Evolutionary conservation across 2,888 invertebrate species (phyloP).

Genomic region (Clostera curtula): DNA sequence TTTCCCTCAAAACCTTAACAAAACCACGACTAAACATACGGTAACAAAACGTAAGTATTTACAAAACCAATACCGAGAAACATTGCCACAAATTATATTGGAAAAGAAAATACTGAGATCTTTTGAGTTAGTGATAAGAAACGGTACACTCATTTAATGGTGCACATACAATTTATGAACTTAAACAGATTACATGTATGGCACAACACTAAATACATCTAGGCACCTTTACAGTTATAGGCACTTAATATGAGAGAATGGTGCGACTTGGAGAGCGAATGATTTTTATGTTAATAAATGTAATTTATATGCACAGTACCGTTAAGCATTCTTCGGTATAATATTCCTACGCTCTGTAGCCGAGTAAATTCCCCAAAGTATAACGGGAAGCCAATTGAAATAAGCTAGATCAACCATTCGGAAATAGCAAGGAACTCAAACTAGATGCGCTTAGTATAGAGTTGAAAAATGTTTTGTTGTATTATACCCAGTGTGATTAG

Average conservation of each 20-base stretch:
- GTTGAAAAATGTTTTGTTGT: no score
- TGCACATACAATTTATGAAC: conserved; percentile 22
- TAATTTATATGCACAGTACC: no score
- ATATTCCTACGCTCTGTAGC: no score
- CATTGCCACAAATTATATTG: conserved; percentile 20
- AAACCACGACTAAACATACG: conserved; percentile 48
- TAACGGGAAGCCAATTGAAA: no score
- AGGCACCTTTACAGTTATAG: conserved; percentile 41
- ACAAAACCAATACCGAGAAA: conserved; percentile 31
- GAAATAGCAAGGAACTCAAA: no score
- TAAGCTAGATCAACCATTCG: no score
- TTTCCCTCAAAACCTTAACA: conserved; percentile 42
- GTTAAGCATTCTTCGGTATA: no score
- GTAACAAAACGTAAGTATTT: conserved; percentile 57
- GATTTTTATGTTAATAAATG: no score
- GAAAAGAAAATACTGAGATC: conserved; percentile 33
- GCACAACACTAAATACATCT: conserved; percentile 39
- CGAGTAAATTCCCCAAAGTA: no score
- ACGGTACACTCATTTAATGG: conserved; percentile 24
- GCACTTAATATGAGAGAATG: conserved; percentile 37
- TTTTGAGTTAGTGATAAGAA: conserved; percentile 40
- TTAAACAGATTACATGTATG: conserved; percentile 30
- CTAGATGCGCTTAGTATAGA: no score
- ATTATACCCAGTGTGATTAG: no score
- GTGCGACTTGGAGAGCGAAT: conserved; percentile 20